Evolutionary conservation across 2,888 invertebrate genomes (phyloP).

Genomic region (Malthinus seriepunctatus): DNA sequence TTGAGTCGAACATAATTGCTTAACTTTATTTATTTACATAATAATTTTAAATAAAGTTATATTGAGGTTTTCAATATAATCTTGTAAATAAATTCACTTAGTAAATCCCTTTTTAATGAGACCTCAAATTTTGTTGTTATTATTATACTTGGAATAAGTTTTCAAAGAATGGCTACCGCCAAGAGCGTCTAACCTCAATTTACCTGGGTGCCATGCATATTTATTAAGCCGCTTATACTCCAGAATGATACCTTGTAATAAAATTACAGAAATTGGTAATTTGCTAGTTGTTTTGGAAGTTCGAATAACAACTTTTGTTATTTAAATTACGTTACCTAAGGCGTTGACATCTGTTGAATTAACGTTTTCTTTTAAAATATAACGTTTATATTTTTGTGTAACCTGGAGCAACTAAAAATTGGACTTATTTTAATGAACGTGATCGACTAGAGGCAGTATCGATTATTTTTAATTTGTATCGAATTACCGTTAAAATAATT

Average conservation of each 20-base stretch:
- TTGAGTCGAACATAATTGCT: no score
- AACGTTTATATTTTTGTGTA: conserved; percentile 1
- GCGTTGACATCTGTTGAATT: conserved; percentile 26
- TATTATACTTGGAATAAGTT: conserved; percentile 32
- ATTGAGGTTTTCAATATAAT: conserved; percentile 22
- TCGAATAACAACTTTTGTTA: conserved; percentile 27
- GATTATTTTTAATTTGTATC: no score
- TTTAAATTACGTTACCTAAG: conserved; percentile 25
- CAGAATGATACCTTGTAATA: conserved; percentile 28
- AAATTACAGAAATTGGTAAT: conserved; percentile 32
- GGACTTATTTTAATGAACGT: not conserved
- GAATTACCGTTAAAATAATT: no score
- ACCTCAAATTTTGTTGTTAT: conserved; percentile 32
- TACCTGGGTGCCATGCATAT: conserved; percentile 31
- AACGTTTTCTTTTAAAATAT: conserved; percentile 19
- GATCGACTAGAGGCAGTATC: not conserved
- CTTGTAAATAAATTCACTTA: conserved; percentile 28
- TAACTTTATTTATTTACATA: no score
- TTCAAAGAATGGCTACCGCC: conserved; percentile 27
- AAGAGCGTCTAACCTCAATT: conserved; percentile 29
- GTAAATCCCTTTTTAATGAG: conserved; percentile 35
- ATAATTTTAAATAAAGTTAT: not conserved
- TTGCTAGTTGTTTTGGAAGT: conserved; percentile 26
- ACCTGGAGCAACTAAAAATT: not conserved
- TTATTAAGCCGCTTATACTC: conserved; percentile 32